Conservation (phyloP, 2,888 invertebrate genomes). For the Tachystola acroxantha region DNA sequence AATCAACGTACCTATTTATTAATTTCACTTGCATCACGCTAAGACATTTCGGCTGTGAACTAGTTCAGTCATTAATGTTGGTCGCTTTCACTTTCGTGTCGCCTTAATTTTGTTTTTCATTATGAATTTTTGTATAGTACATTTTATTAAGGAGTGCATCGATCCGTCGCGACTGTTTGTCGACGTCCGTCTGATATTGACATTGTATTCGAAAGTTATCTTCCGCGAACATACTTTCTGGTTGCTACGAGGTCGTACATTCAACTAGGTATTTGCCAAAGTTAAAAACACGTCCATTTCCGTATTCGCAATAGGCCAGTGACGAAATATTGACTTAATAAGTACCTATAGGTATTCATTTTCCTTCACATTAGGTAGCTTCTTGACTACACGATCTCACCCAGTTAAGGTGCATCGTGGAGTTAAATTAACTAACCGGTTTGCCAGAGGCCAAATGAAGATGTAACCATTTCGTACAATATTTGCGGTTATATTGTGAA, state of each 20-base stretch:
- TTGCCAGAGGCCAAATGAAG: no score
- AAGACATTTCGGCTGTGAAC: constrained; percentile 30
- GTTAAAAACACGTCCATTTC: constrained; percentile 18
- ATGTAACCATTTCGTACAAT: no score
- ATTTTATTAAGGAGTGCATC: constrained; percentile 19
- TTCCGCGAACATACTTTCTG: constrained; percentile 43
- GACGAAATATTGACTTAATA: constrained; percentile 4
- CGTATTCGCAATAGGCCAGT: constrained; percentile 7
- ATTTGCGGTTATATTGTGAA: no score
- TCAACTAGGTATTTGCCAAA: constrained; percentile 26
- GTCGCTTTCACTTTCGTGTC: constrained; percentile 46
- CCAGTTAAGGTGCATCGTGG: no score
- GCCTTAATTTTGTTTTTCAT: constrained; percentile 25
- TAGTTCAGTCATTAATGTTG: constrained; percentile 38
- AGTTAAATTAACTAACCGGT: not conserved
- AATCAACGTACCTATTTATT: constrained; percentile 25
- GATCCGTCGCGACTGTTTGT: constrained; percentile 27
- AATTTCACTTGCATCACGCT: constrained; percentile 25
- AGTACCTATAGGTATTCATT: no score
- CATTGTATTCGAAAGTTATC: constrained; percentile 66
- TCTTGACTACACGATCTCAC: not conserved
- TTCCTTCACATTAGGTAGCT: not conserved
- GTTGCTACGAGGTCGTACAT: constrained; percentile 46
- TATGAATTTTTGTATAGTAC: constrained; percentile 17
- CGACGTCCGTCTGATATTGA: constrained; percentile 43